Conservation (phyloP, 2,113 vertebrate species). For the Enhydra lutris region DNA sequence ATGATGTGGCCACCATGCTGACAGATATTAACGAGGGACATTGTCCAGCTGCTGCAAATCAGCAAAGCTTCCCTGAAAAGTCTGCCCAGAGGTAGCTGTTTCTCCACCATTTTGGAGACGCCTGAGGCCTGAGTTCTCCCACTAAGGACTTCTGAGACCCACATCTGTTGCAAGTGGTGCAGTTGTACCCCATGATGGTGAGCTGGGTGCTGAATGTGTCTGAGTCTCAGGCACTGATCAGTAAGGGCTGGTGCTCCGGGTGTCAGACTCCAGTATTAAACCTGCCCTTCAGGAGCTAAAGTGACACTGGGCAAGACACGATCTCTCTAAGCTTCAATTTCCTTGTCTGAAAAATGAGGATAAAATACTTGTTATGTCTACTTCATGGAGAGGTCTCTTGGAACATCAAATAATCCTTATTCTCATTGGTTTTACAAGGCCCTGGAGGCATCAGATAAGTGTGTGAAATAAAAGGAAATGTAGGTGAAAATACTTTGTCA, state of each 20-base stretch:
- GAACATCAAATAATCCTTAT: neutral
- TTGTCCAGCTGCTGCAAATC: constrained; percentile 36
- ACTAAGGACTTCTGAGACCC: neutral
- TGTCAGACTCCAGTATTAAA: neutral
- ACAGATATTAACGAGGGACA: constrained; percentile 30
- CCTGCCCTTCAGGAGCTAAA: neutral
- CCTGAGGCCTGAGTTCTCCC: neutral
- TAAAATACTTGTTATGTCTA: neutral
- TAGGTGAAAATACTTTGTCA: neutral
- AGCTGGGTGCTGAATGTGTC: neutral
- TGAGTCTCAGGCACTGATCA: neutral
- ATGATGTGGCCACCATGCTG: neutral
- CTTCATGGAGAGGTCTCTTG: neutral
- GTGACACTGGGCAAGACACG: neutral
- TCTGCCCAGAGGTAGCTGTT: constrained; percentile 39
- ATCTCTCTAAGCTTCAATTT: neutral
- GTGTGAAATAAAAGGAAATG: neutral
- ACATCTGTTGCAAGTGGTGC: neutral
- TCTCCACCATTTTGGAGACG: neutral
- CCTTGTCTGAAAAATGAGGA: neutral
- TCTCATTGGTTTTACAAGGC: neutral
- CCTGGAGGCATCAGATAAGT: neutral
- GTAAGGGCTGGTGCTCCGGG: neutral
- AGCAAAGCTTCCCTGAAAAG: constrained; percentile 28
- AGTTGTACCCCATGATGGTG: neutral